Evolutionary conservation across 2,888 invertebrate species (phyloP).

Genomic region (Megalurothrips usitatus): DNA sequence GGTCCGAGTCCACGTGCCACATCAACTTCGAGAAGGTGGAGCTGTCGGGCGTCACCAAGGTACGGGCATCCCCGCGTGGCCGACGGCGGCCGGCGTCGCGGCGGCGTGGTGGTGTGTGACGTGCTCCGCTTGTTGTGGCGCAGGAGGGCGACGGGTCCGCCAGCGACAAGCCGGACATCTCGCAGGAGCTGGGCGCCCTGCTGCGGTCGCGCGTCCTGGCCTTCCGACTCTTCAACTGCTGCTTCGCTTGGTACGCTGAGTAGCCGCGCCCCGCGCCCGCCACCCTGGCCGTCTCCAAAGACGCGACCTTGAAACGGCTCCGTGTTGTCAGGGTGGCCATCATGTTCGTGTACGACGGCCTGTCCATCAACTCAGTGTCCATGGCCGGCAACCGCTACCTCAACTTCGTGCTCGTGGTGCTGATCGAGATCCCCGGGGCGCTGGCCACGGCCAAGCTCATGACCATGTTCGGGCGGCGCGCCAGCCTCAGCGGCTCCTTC

Average conservation of each 20-base stretch:
- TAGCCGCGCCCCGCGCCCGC: neutral
- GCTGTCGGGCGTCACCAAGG: constrained; percentile 11
- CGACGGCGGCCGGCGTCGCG: too few relatives aligned
- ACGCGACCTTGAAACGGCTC: too few relatives aligned
- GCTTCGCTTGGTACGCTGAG: neutral
- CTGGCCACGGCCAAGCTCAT: constrained; percentile 2
- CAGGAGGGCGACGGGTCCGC: neutral
- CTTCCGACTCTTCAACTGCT: constrained; percentile 24
- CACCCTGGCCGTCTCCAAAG: too few relatives aligned
- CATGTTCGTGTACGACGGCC: constrained; percentile 22
- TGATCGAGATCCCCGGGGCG: constrained; percentile 29
- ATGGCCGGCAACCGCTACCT: constrained; percentile 20
- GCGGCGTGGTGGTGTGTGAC: too few relatives aligned
- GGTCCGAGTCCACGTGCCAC: constrained; percentile 6
- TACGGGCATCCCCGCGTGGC: neutral
- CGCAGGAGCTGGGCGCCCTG: neutral
- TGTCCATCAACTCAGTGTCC: constrained; percentile 16
- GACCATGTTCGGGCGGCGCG: constrained; percentile 7
- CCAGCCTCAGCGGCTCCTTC: constrained; percentile 17
- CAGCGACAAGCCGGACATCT: neutral
- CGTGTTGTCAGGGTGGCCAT: neutral
- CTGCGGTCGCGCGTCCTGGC: neutral
- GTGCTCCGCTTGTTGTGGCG: neutral
- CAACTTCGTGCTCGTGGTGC: constrained; percentile 29
- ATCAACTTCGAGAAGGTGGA: constrained; percentile 10